These are phyloP conservation scores for Chouioia cunea DNA, from an alignment of 2,888 invertebrate genomes.

Conservation along the genomic window DNA sequence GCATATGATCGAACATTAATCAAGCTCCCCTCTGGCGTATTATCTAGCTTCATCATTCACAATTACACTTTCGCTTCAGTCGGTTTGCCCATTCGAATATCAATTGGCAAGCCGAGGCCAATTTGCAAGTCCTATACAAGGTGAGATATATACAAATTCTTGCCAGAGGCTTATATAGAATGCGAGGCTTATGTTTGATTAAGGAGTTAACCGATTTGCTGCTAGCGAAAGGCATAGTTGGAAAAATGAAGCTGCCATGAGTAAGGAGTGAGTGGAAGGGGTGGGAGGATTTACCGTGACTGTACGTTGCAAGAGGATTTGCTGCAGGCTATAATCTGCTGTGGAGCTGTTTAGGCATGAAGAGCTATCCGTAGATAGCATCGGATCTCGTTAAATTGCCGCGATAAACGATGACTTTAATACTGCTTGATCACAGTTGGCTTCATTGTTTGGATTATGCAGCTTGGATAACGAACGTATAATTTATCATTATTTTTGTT, in stretches of 20 bases:
- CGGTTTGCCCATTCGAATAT: slow-evolving; percentile 37
- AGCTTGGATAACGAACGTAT: slow-evolving; percentile 34
- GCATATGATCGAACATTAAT: too few species aligned
- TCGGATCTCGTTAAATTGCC: too few species aligned
- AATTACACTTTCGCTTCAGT: slow-evolving; percentile 9
- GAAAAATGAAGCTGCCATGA: slow-evolving; percentile 19
- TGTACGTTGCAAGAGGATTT: too few species aligned
- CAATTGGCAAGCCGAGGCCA: slow-evolving; percentile 43
- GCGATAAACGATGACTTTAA: background rate
- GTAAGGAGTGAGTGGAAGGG: background rate
- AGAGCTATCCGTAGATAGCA: too few species aligned
- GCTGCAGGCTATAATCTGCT: too few species aligned
- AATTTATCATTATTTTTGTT: too few species aligned
- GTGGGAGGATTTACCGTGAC: too few species aligned
- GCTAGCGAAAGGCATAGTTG: slow-evolving; percentile 32
- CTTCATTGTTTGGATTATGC: slow-evolving; percentile 3
- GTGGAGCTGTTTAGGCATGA: too few species aligned
- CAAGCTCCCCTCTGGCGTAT: too few species aligned
- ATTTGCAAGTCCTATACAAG: slow-evolving; percentile 58
- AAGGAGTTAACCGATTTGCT: slow-evolving; percentile 57
- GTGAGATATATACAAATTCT: slow-evolving; percentile 38
- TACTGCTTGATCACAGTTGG: background rate
- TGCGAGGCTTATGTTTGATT: slow-evolving; percentile 60
- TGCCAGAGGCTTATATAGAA: slow-evolving; percentile 54
- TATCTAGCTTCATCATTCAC: slow-evolving; percentile 6